Conservation (phyloP, 2,113 vertebrate species). For the crab-eating macaque (Macaca fascicularis) region T2T-MFA8v1.1 NC_088379.1:30295501-30296000, state of each 20-base stretch:
- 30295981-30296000: not conserved
- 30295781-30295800: constrained; percentile 28
- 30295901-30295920: not conserved
- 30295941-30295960: not conserved
- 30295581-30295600: not conserved
- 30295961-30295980: not conserved
- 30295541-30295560: not conserved
- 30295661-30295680: not conserved
- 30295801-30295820: constrained; percentile 17
- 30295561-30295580: not conserved
- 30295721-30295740: not conserved
- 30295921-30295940: not conserved
- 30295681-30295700: not conserved
- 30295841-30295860: not conserved
- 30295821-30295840: constrained; percentile 1
- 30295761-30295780: constrained; percentile 38
- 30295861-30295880: not conserved
- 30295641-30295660: not conserved
- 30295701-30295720: too few species aligned
- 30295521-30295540: not conserved
- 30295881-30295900: not conserved
- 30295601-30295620: not conserved
- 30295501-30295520: not conserved
- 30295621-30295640: not conserved
- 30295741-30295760: not conserved